Base-by-base conservation (phyloP, 2,888 invertebrate genomes). In the Entomobrya proxima region DNA sequence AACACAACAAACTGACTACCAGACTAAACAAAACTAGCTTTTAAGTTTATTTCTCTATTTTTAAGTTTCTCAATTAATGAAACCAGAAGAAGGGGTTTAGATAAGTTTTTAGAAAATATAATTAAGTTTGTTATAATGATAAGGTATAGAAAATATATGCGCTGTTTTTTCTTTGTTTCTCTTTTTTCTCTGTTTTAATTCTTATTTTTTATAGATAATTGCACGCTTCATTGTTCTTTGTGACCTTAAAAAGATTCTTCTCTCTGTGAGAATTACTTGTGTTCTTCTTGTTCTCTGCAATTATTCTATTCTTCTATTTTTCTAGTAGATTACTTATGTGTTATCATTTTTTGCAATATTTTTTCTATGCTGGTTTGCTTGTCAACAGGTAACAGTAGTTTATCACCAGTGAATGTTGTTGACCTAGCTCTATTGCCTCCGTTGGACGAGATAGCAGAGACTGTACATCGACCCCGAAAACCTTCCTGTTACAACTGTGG, bases 401-500 rank as follows among this genome's bases (percentile, higher is more conserved):
- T 86, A 86, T 86, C 85, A 32, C 86, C 86, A 76, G 86, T 86
- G 80, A 76, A 81, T 81, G 76, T 86, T 79, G 84, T 78, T 80
- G 85, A 85, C 75, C 61, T 85, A 80, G 86, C 88, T 30, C 76
- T 88, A 35, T 81, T 88, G 88, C 88, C 88, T 44, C 86, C 86
- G 61, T 77, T 88, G 74, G 88, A 88, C 32, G 88, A 88, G 30
- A 44, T 85, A 40, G 77, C 85, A 58, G 86, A 88, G 67, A 81
- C 86, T 32, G 55, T 80, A 11, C 67, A 84, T 76, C 77, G 87
- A 61, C 88, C 88, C 30, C 83, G 90, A 67, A 89, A 95, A 92
- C 92, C 94, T 79, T 96, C 96, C 58, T 98, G 98, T 92, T 98
- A 96, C 93, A 98, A 98, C 92, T 98, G 98, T 93, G 98, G 98